Evolutionary conservation across 2,888 invertebrate genomes (phyloP).

Genomic region (Amorpha juglandis): DNA sequence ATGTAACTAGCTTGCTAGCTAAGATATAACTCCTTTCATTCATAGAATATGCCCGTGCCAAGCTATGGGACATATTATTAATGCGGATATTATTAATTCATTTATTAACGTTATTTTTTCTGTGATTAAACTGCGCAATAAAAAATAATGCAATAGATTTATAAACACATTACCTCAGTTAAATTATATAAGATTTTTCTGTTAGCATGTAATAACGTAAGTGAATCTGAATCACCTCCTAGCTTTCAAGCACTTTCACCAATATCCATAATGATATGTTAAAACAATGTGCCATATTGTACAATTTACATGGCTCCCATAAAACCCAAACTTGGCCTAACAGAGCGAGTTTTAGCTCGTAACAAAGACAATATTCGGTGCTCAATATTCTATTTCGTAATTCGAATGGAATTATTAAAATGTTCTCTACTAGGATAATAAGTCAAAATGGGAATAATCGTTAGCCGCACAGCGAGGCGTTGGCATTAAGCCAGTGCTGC

Average conservation of each 20-base stretch:
- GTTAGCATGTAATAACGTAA: background rate
- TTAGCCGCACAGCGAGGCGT: conserved; percentile 40
- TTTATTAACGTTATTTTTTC: too few relatives aligned
- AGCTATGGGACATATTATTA: too few relatives aligned
- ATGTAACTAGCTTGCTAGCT: too few relatives aligned
- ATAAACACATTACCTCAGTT: too few relatives aligned
- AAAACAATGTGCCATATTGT: background rate
- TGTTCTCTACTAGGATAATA: conserved; percentile 43
- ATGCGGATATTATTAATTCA: too few relatives aligned
- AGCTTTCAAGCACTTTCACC: background rate
- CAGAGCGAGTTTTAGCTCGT: conserved; percentile 25
- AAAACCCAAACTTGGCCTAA: conserved; percentile 27
- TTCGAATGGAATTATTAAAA: conserved; percentile 47
- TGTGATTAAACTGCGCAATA: too few relatives aligned
- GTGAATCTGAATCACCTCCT: background rate
- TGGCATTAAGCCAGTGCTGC: conserved; percentile 63
- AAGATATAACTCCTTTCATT: too few relatives aligned
- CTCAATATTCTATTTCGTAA: conserved; percentile 29
- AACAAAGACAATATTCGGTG: conserved; percentile 3
- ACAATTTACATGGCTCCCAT: background rate
- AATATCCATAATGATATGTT: background rate
- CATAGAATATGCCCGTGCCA: too few relatives aligned
- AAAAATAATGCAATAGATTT: too few relatives aligned
- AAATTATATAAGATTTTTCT: too few relatives aligned
- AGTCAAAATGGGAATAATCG: conserved; percentile 61